These are phyloP conservation scores for Antechinus flavipes DNA, from an alignment of 2,113 vertebrate genomes.

Conservation along the genomic window DNA sequence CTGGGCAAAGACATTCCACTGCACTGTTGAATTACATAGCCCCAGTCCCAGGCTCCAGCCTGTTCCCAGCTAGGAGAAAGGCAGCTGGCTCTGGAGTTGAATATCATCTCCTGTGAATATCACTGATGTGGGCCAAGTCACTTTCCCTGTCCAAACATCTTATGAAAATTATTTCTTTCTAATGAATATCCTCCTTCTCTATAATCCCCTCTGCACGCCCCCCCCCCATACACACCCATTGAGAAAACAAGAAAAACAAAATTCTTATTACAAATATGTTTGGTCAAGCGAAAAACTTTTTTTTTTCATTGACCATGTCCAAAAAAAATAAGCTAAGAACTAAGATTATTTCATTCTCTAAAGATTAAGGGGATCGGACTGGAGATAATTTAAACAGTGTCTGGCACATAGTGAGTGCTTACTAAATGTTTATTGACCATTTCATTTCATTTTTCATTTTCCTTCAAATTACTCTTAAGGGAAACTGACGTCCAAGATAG, in stretches of 20 bases:
- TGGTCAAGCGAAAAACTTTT: neutral
- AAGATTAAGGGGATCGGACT: neutral
- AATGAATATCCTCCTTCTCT: neutral
- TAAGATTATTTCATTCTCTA: neutral
- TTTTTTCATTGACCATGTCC: neutral
- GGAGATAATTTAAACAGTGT: neutral
- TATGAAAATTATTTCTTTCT: neutral
- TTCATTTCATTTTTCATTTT: neutral
- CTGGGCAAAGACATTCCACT: neutral
- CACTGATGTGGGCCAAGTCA: neutral
- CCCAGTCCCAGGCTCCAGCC: neutral
- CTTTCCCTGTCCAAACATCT: neutral
- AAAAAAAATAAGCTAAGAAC: neutral
- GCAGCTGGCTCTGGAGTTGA: neutral
- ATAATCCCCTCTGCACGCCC: too few species aligned
- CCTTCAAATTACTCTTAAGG: neutral
- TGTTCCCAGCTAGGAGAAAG: neutral
- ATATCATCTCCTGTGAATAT: neutral
- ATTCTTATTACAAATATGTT: neutral
- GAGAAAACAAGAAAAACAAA: neutral
- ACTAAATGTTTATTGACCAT: neutral
- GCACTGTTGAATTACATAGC: neutral
- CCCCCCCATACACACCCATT: neutral
- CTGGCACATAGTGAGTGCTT: neutral
- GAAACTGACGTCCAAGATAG: neutral